Conservation (phyloP, 2,888 invertebrate species). For the Pheosia tremula region DNA sequence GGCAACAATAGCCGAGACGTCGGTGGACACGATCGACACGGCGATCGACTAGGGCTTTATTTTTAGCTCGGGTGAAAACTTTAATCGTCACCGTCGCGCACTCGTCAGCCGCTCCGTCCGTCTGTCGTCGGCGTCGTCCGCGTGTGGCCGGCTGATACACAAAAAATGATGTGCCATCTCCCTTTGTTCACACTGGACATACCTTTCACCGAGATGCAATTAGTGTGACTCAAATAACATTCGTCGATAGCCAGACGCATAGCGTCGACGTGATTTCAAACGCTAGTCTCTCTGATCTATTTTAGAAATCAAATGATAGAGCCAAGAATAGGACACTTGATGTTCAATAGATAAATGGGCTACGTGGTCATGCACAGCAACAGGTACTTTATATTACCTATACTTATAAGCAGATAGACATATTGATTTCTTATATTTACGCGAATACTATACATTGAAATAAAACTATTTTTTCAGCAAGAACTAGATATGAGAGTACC, state of each 20-base stretch:
- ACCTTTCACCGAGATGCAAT: constrained; percentile 84
- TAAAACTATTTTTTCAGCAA: no score
- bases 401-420: neutral
- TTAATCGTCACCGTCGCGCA: constrained; percentile 73
- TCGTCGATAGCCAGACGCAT: constrained; percentile 74
- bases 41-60: constrained; percentile 60
- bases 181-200: constrained; percentile 83
- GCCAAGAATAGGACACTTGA: constrained; percentile 51
- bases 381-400: constrained; percentile 12
- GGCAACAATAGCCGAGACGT: constrained; percentile 36
- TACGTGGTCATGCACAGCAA: constrained; percentile 43
- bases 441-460: no score
- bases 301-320: constrained; percentile 79
- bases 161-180: constrained; percentile 81
- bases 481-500: no score
- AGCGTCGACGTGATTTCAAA: constrained; percentile 73
- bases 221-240: constrained; percentile 80
- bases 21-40: constrained; percentile 47
- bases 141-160: constrained; percentile 80
- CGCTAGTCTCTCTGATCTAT: constrained; percentile 80
- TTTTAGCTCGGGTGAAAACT: constrained; percentile 81
- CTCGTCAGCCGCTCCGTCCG: constrained; percentile 72
- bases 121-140: constrained; percentile 69
- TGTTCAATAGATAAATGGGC: constrained; percentile 56
- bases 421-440: no score